These are phyloP conservation scores for Oscheius myriophilus DNA, from an alignment of 2,888 invertebrate species.

Conservation along the genomic window DNA sequence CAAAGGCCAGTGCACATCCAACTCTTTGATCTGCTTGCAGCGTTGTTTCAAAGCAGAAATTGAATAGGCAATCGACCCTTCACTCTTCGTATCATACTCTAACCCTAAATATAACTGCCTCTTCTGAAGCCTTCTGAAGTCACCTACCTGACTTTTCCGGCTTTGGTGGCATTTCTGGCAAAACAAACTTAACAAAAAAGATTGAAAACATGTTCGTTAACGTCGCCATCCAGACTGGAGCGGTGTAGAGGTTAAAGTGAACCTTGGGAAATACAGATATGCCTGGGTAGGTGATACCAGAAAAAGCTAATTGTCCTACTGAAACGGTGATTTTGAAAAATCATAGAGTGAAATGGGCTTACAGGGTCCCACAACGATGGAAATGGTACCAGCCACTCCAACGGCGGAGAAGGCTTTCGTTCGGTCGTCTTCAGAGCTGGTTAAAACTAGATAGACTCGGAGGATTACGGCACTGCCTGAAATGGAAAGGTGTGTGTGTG, in stretches of 20 bases:
- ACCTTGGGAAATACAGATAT: slow-evolving; percentile 33
- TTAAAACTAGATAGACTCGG: slow-evolving; percentile 42
- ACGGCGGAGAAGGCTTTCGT: slow-evolving; percentile 43
- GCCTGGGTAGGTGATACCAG: slow-evolving; percentile 42
- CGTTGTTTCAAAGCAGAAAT: not conserved
- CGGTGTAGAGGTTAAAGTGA: slow-evolving; percentile 48
- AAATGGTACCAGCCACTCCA: slow-evolving; percentile 35
- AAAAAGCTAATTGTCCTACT: slow-evolving; percentile 49
- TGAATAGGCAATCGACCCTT: not conserved
- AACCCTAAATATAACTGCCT: too few species aligned
- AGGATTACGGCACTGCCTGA: slow-evolving; percentile 40
- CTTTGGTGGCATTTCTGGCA: slow-evolving; percentile 37
- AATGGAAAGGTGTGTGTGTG: too few species aligned
- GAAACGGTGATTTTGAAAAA: slow-evolving; percentile 24
- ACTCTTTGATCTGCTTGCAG: not conserved
- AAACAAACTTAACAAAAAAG: slow-evolving; percentile 29
- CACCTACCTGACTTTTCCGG: not conserved
- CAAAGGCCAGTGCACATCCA: slow-evolving; percentile 41
- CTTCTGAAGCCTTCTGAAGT: not conserved
- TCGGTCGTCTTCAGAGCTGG: slow-evolving; percentile 37
- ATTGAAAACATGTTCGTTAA: slow-evolving; percentile 47
- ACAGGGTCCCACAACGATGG: slow-evolving; percentile 50
- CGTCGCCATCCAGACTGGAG: slow-evolving; percentile 49
- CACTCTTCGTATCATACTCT: too few species aligned
- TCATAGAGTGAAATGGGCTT: not conserved